phyloP scores from a whole-genome alignment of 2,113 vertebrate genomes.

The Equus quagga region DNA sequence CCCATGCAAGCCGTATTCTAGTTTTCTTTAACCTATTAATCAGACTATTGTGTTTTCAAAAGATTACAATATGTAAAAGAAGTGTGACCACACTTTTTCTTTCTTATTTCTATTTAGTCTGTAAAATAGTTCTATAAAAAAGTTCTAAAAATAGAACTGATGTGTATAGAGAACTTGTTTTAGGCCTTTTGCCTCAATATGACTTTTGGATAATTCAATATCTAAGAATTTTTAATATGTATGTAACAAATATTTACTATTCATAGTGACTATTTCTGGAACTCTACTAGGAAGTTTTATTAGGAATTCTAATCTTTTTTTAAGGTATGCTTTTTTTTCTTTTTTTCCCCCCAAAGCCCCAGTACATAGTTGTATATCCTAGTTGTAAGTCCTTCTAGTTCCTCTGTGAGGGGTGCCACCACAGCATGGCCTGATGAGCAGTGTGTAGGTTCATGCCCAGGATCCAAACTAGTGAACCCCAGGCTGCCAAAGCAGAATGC shows the following conservation, averaged over 20 bases:
- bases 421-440: too few relatives aligned
- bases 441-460: too few relatives aligned
- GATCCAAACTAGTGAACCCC: too few relatives aligned
- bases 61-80: background rate
- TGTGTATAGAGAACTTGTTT: background rate
- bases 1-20: background rate
- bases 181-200: background rate
- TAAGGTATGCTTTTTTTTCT: too few relatives aligned
- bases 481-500: too few relatives aligned
- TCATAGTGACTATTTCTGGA: background rate
- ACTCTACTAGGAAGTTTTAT: background rate
- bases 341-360: too few relatives aligned
- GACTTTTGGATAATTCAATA: background rate
- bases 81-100: background rate
- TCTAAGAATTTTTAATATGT: background rate
- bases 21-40: conserved; percentile 7
- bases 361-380: too few relatives aligned
- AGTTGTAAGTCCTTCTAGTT: too few relatives aligned
- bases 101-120: background rate
- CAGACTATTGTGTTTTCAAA: background rate
- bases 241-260: background rate
- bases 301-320: background rate
- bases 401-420: too few relatives aligned
- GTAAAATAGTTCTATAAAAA: background rate
- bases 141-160: background rate